Conservation (phyloP, 2,113 vertebrate genomes). For the Vulpes vulpes region DNA sequence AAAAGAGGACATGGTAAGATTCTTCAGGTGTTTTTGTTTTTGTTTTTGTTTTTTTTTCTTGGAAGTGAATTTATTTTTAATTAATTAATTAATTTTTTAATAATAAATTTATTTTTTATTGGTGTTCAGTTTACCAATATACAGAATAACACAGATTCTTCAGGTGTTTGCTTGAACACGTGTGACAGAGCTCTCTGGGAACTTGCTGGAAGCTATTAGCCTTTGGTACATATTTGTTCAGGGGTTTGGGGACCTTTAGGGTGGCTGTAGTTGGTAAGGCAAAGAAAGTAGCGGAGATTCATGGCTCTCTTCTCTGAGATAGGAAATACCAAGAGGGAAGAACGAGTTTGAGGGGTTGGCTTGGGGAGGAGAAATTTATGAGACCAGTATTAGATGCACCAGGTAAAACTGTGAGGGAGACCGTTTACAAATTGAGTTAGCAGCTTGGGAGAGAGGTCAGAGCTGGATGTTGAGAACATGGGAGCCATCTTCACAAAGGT, state of each 20-base stretch:
- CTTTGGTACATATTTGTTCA: conserved; percentile 7
- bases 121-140: no score
- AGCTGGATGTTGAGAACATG: not conserved
- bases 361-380: not conserved
- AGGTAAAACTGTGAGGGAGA: not conserved
- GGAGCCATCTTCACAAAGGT: not conserved
- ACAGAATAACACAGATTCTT: not conserved
- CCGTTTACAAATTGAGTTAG: not conserved
- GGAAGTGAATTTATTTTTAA: no score
- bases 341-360: not conserved
- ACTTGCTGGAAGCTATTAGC: not conserved
- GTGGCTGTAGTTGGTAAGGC: not conserved
- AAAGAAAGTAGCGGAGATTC: not conserved
- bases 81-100: no score
- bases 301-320: not conserved
- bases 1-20: not conserved
- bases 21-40: not conserved
- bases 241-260: not conserved
- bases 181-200: not conserved
- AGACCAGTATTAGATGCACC: not conserved
- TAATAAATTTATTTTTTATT: no score
- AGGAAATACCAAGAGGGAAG: not conserved
- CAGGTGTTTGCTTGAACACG: not conserved
- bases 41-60: no score
- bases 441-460: not conserved